These are phyloP conservation scores for Amblyjoppa fuscipennis DNA, from an alignment of 2,888 invertebrate genomes.

Conservation along the genomic window DNA sequence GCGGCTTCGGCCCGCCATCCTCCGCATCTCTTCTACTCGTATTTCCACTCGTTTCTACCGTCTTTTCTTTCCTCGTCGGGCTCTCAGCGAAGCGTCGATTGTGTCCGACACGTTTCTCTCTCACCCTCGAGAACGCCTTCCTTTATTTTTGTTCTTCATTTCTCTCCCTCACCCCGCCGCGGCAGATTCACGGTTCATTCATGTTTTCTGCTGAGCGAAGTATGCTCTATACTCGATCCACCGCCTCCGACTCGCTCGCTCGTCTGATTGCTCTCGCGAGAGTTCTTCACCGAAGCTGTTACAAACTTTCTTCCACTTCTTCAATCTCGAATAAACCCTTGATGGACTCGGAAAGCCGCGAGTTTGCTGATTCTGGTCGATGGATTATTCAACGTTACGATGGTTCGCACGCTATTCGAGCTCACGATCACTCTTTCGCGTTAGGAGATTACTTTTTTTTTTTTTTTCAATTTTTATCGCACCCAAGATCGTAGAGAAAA, in stretches of 20 bases:
- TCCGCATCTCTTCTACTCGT: slow-evolving; percentile 10
- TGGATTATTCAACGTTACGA: neutral
- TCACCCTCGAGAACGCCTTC: slow-evolving; percentile 35
- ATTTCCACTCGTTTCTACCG: slow-evolving; percentile 22
- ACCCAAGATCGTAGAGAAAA: neutral
- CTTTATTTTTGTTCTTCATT: slow-evolving; percentile 43
- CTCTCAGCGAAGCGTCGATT: slow-evolving; percentile 48
- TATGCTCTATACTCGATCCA: slow-evolving; percentile 54
- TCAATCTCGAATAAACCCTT: slow-evolving; percentile 36
- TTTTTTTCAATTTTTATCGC: slow-evolving; percentile 1
- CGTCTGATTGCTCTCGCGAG: slow-evolving; percentile 36
- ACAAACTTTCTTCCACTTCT: slow-evolving; percentile 49
- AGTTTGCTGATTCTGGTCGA: slow-evolving; percentile 46
- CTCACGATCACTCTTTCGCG: slow-evolving; percentile 16
- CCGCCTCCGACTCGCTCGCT: slow-evolving; percentile 62
- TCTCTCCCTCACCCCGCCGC: slow-evolving; percentile 50
- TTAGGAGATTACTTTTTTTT: neutral
- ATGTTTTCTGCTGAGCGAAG: slow-evolving; percentile 75
- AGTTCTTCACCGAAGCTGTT: slow-evolving; percentile 24
- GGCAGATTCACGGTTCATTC: slow-evolving; percentile 80
- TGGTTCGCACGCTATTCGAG: slow-evolving; percentile 16
- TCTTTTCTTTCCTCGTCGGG: neutral
- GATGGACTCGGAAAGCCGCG: slow-evolving; percentile 19
- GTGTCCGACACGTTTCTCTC: slow-evolving; percentile 54
- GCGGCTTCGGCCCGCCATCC: slow-evolving; percentile 21